These are phyloP conservation scores for Isotomurus palustris DNA, from an alignment of 2,888 invertebrate species.

Conservation along the genomic window DNA sequence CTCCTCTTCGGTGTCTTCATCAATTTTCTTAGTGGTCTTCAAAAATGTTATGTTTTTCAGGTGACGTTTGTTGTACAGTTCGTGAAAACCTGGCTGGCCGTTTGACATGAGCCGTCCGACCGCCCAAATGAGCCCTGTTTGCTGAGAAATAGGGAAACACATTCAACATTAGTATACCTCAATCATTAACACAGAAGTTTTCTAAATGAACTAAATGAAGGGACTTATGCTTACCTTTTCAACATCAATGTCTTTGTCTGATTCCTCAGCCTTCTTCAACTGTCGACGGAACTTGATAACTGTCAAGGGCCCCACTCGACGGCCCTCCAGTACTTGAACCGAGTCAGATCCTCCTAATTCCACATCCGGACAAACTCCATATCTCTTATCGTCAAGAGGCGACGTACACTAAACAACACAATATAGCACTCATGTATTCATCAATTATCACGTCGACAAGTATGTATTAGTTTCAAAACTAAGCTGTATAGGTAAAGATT, in stretches of 20 bases:
- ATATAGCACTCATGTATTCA: too few relatives aligned
- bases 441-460: too few relatives aligned
- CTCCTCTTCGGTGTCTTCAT: constrained; percentile 12
- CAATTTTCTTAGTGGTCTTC: constrained; percentile 39
- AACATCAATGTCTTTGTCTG: constrained; percentile 30
- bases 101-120: constrained; percentile 65
- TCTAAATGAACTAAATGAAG: too few relatives aligned
- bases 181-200: too few relatives aligned
- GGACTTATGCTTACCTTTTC: constrained; percentile 16
- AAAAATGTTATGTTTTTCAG: constrained; percentile 65
- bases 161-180: too few relatives aligned
- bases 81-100: constrained; percentile 77
- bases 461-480: too few relatives aligned
- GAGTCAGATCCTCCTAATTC: constrained; percentile 75
- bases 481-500: too few relatives aligned
- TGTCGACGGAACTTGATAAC: constrained; percentile 71
- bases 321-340: constrained; percentile 58
- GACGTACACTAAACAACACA: constrained; percentile 57
- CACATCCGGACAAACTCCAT: constrained; percentile 80
- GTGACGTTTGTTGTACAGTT: constrained; percentile 64
- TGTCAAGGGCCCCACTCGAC: constrained; percentile 62
- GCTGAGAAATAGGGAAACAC: constrained; percentile 35
- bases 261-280: constrained; percentile 55
- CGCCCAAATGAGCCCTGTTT: constrained; percentile 72
- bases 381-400: constrained; percentile 61